A percentile compares a stretch with the other conserved stretches of the same genome.
phyloP scores from a whole-genome alignment of 2,113 vertebrate genomes.

The Tringa solitaria region DNA sequence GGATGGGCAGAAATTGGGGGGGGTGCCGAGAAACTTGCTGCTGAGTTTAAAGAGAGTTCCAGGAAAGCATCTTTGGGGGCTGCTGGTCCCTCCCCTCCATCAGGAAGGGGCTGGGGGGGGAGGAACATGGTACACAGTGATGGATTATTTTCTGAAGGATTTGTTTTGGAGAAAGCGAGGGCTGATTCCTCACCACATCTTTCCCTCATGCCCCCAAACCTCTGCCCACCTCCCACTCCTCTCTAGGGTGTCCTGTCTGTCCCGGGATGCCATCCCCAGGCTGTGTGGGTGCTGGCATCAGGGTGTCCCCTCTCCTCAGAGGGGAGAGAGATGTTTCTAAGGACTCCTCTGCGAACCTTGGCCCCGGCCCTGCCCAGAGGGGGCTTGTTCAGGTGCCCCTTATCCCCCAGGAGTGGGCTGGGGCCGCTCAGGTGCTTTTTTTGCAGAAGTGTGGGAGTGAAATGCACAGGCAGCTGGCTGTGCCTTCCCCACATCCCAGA shows the following conservation, averaged over 20 bases:
- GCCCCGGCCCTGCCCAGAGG: accelerated
- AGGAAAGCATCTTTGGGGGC: neutral
- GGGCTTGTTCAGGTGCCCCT: neutral
- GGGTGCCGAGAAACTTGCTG: neutral
- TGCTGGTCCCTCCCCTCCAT: accelerated
- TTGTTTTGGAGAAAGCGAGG: neutral
- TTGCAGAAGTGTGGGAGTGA: accelerated
- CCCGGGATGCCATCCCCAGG: accelerated
- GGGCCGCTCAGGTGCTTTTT: accelerated
- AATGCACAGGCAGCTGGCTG: neutral
- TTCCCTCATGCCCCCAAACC: accelerated
- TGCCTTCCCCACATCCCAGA: neutral
- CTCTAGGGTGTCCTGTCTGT: neutral
- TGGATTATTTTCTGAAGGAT: neutral
- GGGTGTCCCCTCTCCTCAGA: neutral
- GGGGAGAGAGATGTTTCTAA: neutral
- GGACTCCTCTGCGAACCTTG: neutral
- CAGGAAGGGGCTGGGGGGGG: neutral
- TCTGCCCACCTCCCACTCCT: neutral
- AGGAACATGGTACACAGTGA: neutral
- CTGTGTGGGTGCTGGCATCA: accelerated
- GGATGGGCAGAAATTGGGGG: neutral
- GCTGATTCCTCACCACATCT: accelerated
- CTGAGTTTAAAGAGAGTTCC: neutral
- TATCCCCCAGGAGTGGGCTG: neutral